Conservation (phyloP, 2,888 invertebrate genomes). For the Cantharis flavilabris region DNA sequence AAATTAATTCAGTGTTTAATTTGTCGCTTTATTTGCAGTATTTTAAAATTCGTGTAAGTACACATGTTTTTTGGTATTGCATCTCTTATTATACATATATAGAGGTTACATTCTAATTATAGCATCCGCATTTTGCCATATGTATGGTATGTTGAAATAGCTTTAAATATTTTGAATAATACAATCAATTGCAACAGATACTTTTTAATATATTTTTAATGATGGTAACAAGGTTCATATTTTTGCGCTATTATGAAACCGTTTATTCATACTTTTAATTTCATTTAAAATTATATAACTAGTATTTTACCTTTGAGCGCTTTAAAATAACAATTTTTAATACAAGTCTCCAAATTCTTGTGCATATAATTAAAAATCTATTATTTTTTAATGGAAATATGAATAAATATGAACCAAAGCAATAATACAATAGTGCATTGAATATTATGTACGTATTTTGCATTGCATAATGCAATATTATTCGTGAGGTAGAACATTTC, state of each 20-base stretch:
- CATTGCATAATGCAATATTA: constrained; percentile 16
- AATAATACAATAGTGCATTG: background rate
- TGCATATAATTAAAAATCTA: background rate
- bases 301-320: background rate
- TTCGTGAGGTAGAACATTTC: constrained; percentile 13
- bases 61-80: background rate
- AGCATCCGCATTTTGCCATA: background rate
- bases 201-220: background rate
- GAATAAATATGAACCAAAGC: background rate
- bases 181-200: background rate
- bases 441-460: constrained; percentile 7
- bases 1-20: background rate
- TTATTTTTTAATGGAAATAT: background rate
- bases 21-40: background rate
- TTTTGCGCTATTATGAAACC: background rate
- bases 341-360: background rate
- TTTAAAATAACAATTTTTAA: background rate
- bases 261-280: background rate
- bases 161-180: background rate
- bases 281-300: background rate
- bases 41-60: background rate
- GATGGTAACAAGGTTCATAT: background rate
- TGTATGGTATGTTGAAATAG: background rate
- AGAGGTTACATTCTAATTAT: background rate
- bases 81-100: background rate